These are phyloP conservation scores for Thysanoteuthis rhombus DNA, from an alignment of 2,888 invertebrate species.

Conservation along the genomic window DNA sequence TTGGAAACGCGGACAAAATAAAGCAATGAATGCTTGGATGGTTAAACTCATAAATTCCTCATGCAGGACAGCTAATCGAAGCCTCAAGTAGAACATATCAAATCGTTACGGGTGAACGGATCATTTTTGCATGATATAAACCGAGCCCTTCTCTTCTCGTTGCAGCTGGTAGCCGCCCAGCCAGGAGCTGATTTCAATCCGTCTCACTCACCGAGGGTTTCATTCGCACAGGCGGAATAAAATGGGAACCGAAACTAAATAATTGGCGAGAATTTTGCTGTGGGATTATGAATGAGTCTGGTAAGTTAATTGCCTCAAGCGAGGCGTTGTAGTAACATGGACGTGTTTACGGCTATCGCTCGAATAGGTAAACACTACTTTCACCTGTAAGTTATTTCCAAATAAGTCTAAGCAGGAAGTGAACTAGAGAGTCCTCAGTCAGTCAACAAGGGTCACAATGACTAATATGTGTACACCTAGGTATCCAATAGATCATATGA, in stretches of 20 bases:
- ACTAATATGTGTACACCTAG: not conserved
- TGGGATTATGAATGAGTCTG: not conserved
- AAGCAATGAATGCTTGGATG: no score
- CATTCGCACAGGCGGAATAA: not conserved
- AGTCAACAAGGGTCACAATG: not conserved
- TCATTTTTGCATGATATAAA: not conserved
- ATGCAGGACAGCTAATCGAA: not conserved
- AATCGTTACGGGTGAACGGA: not conserved
- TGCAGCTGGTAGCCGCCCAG: not conserved
- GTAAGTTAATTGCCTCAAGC: not conserved
- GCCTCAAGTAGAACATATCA: not conserved
- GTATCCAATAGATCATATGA: not conserved
- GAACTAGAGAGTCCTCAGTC: not conserved
- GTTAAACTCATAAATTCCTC: not conserved
- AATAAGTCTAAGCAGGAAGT: slow-evolving; percentile 12
- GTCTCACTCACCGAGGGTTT: not conserved
- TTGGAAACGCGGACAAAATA: no score
- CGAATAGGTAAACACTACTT: not conserved
- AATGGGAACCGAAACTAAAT: not conserved
- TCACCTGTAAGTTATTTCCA: not conserved
- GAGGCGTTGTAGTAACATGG: not conserved
- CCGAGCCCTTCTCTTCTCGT: no score
- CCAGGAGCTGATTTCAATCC: not conserved
- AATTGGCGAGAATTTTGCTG: not conserved
- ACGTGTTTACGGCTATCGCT: not conserved